Base-by-base conservation (phyloP, 2,888 invertebrate species). In the Nasonovia ribisnigri region DNA sequence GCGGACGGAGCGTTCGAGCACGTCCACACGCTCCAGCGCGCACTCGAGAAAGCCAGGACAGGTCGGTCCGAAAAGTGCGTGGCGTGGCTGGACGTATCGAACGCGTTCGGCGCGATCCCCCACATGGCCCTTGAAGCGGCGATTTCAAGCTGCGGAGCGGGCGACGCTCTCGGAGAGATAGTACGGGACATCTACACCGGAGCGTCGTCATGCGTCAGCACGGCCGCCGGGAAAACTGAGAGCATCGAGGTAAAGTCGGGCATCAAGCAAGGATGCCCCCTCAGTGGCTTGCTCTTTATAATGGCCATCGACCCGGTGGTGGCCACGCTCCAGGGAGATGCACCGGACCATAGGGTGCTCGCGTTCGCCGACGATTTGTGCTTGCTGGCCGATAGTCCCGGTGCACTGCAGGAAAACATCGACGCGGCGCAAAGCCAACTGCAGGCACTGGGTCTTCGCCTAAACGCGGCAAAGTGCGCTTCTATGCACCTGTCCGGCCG, bases 341-440 rank as follows among this genome's bases (percentile, higher is more conserved):
- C 20, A 0, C 24, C 10, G 3, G 42, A 89, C 3, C 88, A 89
- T n/a, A 16, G n/a, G 6, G 46, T 90, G 0, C n/a, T 90, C 0
- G 90, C 90, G 4, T 90, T 90, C 29, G 90, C 67, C 4, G 46
- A 90, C 5, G 90, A 90, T 20, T 46, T 90, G 3, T 90, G 90
- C 20, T 20, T 90, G 6, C 13, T 90, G 0, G 11, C 0, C 1
- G 46, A 67, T 29, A 24, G 5, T 5, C 42, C 88, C 6, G 11
- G 0, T 0, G 11, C 1, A 0, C 16, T 90, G 16, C 90, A 67
- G 67, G 1, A 10, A 0, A 5, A 10, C 1, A 42, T 89, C 43
- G 89, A 89, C 3, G 13, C 60, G 42, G 89, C 42, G 1, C 5
- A 57, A 3, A 8, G 8, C 13, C 11, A 11, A 2, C 60, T 89